Evolutionary conservation across 2,113 vertebrate species (phyloP).

Genomic region (Thamnophis sirtalis): DNA sequence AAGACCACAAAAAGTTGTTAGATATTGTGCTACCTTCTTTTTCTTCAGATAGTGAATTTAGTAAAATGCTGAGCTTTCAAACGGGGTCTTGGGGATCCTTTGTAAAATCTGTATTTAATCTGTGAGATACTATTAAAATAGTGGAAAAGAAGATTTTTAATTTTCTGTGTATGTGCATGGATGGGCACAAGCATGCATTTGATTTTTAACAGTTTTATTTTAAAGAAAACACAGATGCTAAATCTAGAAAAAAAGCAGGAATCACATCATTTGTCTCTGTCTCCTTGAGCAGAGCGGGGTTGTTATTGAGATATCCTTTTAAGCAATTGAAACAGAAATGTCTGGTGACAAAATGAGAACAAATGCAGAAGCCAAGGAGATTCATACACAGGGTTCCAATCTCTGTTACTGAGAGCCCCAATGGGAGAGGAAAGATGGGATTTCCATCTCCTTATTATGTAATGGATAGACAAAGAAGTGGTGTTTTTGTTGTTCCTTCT

Average conservation of each 20-base stretch:
- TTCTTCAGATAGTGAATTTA: not conserved
- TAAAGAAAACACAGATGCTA: not conserved
- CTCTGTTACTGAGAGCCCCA: constrained; percentile 23
- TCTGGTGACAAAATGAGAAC: constrained; percentile 68
- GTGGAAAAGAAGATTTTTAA: not conserved
- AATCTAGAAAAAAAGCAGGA: constrained; percentile 1
- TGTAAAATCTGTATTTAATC: not conserved
- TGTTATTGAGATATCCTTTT: constrained; percentile 62
- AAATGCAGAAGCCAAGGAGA: constrained; percentile 48
- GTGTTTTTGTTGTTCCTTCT: not conserved
- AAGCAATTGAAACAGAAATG: constrained; percentile 60
- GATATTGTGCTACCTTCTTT: not conserved
- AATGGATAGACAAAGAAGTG: constrained; percentile 15
- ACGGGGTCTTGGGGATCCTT: not conserved
- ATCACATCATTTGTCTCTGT: constrained; percentile 32
- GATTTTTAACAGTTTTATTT: constrained; percentile 21
- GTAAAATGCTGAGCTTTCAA: too few species aligned
- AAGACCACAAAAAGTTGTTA: not conserved
- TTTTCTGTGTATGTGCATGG: not conserved
- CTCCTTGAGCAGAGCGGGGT: constrained; percentile 36
- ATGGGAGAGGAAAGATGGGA: constrained; percentile 44
- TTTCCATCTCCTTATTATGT: constrained; percentile 16
- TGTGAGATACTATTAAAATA: not conserved
- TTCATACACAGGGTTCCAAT: constrained; percentile 35
- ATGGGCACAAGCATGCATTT: not conserved